These are phyloP conservation scores for Meteorus sp. DNA, from an alignment of 1,140 invertebrate species.

Conservation along the genomic window DNA sequence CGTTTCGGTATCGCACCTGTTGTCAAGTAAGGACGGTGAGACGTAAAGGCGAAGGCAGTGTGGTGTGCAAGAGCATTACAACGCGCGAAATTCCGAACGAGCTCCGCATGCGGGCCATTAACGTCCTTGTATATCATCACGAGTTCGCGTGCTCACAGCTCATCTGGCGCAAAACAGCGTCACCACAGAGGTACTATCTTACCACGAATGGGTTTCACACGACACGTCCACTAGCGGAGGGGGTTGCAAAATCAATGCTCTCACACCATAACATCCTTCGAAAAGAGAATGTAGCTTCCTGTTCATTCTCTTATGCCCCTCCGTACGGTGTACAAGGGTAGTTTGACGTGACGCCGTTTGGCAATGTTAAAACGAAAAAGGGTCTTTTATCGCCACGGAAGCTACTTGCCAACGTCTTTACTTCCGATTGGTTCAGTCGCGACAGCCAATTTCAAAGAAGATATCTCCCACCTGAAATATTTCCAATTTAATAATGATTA, in stretches of 20 bases:
- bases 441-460: background rate
- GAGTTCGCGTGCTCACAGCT: constrained; percentile 51
- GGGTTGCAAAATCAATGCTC: constrained; percentile 52
- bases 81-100: constrained; percentile 36
- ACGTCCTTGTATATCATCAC: constrained; percentile 45
- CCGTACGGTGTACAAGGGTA: background rate
- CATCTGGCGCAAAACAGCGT: constrained; percentile 44
- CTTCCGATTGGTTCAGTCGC: constrained; percentile 24
- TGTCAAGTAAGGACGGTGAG: no score
- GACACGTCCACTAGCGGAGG: constrained; percentile 48
- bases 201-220: constrained; percentile 50
- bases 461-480: background rate
- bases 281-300: constrained; percentile 32
- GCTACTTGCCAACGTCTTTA: constrained; percentile 12
- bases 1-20: constrained; percentile 41
- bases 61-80: constrained; percentile 26
- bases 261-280: constrained; percentile 40
- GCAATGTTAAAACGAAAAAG: background rate
- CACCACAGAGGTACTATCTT: constrained; percentile 47
- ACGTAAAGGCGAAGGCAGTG: no score
- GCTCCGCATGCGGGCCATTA: constrained; percentile 33
- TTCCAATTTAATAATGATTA: constrained; percentile 11
- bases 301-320: constrained; percentile 24
- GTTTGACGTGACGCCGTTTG: background rate
- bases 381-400: constrained; percentile 12